Conservation (phyloP, 2,888 invertebrate species). For the Diarsia rubi region DNA sequence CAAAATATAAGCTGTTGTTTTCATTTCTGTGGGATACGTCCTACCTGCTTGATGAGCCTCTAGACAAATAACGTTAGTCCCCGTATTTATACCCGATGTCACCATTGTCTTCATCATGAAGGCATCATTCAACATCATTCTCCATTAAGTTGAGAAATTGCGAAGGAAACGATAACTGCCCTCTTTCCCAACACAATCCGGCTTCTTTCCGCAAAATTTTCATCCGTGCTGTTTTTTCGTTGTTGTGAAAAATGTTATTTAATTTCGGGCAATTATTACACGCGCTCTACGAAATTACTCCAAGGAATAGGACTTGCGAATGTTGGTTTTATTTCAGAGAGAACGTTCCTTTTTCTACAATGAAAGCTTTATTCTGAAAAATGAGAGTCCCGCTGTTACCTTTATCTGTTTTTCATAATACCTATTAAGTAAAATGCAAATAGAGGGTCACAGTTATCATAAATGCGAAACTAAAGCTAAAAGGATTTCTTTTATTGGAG, state of each 20-base stretch:
- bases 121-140: conserved; percentile 76
- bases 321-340: conserved; percentile 83
- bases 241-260: conserved; percentile 90
- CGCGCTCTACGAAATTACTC: conserved; percentile 90
- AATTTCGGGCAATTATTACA: conserved; percentile 90
- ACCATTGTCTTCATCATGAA: conserved; percentile 73
- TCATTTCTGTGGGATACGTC: conserved; percentile 2
- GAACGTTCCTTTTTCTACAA: conserved; percentile 80
- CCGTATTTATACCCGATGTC: conserved; percentile 61
- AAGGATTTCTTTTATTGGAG: conserved; percentile 53
- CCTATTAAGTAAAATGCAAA: conserved; percentile 75
- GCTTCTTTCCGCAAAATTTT: conserved; percentile 82
- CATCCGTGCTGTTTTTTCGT: conserved; percentile 83
- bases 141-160: conserved; percentile 81
- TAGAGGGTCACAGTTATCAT: conserved; percentile 62
- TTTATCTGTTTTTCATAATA: conserved; percentile 80
- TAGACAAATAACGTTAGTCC: conserved; percentile 45
- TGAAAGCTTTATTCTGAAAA: conserved; percentile 84
- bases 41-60: conserved; percentile 34
- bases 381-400: conserved; percentile 84
- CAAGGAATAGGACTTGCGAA: conserved; percentile 86
- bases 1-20: conserved; percentile 4
- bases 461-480: conserved; percentile 55
- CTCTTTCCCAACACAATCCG: conserved; percentile 80
- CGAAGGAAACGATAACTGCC: conserved; percentile 82